Evolutionary conservation across 2,797 vertebrate genomes (phyloP).

Genomic region (Cygnus olor): DNA sequence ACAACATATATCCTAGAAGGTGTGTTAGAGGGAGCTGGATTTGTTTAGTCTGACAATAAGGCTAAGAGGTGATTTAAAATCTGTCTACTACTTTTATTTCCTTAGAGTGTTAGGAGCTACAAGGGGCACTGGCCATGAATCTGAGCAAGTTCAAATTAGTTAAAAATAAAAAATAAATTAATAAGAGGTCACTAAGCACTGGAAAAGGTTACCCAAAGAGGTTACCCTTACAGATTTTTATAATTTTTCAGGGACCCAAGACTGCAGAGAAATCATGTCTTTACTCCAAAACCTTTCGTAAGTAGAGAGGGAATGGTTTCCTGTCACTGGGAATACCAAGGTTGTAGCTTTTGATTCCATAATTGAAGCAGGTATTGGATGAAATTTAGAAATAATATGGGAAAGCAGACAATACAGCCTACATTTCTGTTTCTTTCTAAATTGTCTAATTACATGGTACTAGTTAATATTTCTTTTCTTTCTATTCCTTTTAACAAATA

Average conservation of each 20-base stretch:
- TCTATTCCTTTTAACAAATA: neutral
- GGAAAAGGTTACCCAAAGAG: neutral
- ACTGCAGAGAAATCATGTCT: neutral
- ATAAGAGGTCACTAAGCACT: neutral
- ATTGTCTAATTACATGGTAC: neutral
- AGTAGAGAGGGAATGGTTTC: fast-evolving
- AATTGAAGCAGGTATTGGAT: neutral
- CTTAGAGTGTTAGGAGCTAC: neutral
- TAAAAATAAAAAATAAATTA: no score
- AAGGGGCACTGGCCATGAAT: neutral
- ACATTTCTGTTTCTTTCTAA: neutral
- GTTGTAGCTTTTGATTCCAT: neutral
- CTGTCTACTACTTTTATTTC: neutral
- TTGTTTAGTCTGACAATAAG: neutral
- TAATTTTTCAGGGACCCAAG: neutral
- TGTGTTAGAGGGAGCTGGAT: neutral
- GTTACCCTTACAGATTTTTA: neutral
- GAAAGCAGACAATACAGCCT: neutral
- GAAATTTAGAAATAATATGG: neutral
- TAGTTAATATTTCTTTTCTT: neutral
- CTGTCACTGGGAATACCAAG: neutral
- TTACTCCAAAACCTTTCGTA: neutral
- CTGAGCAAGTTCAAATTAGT: neutral
- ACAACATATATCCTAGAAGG: neutral
- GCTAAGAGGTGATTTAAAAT: neutral